Base-by-base conservation (phyloP, 1,140 invertebrate genomes). In the Elysia chlorotica region DNA sequence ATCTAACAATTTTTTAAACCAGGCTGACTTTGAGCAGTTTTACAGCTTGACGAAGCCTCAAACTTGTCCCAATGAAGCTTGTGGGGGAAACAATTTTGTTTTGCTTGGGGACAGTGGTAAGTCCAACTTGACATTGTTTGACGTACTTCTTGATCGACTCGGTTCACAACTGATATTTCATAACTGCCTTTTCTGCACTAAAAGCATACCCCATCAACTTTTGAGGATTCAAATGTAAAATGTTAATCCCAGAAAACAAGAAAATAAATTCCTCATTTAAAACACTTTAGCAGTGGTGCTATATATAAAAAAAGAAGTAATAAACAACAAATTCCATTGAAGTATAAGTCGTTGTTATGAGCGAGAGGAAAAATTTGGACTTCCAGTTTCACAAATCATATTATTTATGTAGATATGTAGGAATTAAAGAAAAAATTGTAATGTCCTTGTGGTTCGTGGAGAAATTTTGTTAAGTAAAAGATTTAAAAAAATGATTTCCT, bases 21-120 rank as follows among this genome's bases (percentile, higher is more conserved):
- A 90, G 89, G 89, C 89, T 65, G 89, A 92, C 76, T 92, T 92
- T 89, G 91, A 92, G 77, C 89, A 91, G 78, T 90, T 90, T 79
- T 92, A 92, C 82, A 89, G 90, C 65, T 83, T 93, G 35, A 87
- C 86, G 80, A 86, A 89, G 56, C 92, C 92, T 21, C 83, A 73
- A 31, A 89, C 87, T 80, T 93, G 93, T 88, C 82, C 85, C 0
- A 92, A 92, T 85, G 87, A 89, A 59, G 89, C 90, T 37, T 92
- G 92, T 85, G 89, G 84, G 56, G 82, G 83, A 19, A 81, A 69
- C 6, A 85, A 80, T 90, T 81, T 89, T 85, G 78, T 86, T 83
- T 72, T 82, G 89, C 31, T 84, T 2, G 74, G 65, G 35, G 89
- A 90, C 71, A 82, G 88, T 79, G 84, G 86, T 86, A 38, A 69